phyloP scores from a whole-genome alignment of 2,888 invertebrate genomes.

The Eupithecia inturbata region DNA sequence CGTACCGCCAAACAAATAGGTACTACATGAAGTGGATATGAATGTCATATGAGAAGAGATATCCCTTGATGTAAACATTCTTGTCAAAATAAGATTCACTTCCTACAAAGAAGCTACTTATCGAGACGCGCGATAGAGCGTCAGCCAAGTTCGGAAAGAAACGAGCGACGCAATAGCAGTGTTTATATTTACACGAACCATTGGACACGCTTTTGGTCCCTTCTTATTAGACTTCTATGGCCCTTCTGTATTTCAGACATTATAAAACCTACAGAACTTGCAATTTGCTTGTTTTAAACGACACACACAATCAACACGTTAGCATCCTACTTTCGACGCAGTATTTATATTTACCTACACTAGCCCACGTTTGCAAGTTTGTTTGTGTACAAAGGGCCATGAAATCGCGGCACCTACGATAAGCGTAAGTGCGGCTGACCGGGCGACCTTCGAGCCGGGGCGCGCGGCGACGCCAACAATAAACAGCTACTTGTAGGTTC shows the following conservation, averaged over 20 bases:
- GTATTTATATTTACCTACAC: not conserved
- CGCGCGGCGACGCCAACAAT: conserved; percentile 1
- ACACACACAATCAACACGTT: no score
- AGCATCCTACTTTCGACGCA: no score
- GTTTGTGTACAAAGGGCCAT: conserved; percentile 24
- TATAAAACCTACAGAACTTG: not conserved
- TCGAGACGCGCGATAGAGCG: no score
- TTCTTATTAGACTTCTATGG: not conserved
- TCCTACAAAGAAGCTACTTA: no score
- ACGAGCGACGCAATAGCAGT: no score
- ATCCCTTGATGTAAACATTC: not conserved
- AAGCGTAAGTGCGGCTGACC: conserved; percentile 38
- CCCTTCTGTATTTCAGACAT: not conserved
- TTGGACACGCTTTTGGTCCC: not conserved
- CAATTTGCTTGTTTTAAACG: not conserved
- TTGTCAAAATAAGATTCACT: not conserved
- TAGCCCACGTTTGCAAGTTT: not conserved
- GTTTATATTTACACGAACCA: not conserved
- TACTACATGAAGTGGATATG: not conserved
- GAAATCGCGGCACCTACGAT: conserved; percentile 27
- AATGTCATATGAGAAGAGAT: not conserved
- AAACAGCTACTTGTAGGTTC: not conserved
- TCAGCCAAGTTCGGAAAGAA: no score
- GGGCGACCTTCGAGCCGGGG: conserved; percentile 48
- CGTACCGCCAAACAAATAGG: not conserved